Evolutionary conservation across 2,113 vertebrate species (phyloP), one percentile per base, ranked within the genome.

Genomic region (Charadrius vociferus): DNA sequence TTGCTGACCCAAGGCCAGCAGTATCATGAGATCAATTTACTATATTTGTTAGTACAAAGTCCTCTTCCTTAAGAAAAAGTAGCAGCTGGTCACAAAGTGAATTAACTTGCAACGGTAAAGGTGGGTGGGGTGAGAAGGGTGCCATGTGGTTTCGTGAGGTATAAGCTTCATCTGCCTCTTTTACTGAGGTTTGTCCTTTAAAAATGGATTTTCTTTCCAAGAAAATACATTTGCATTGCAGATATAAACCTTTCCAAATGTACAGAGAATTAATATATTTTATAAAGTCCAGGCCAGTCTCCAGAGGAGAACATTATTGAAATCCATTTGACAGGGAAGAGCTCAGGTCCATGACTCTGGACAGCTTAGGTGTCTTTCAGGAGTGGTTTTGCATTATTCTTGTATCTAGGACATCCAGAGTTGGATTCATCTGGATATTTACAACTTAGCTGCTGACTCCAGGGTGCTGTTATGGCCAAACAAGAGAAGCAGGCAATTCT

Each of bases 71-170:
- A 32, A 22, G 30, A 56, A 90, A 73, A 88, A 26, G 11, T 43
- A 67, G 52, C 47, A 90, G 17, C 3, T 80, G 39, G 23, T 53
- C 65, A 71, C 14, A 52, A 45, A 74, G 7, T 39, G 17, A 15
- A 67, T 87, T 86, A 86, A 58, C 4, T 77, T 77, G 37, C 4
- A 86, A 8, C 11, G 27, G 45, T 82, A 63, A 66, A 79, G 10
- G 8, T 0, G 1, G 10, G 8, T 63, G 7, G 11, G 5, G 9
- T 71, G 14, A 62, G 30, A 34, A 56, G 7, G 3, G 4, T 50
- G 6, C 3, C 34, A 5, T 30, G 16, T 39, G 23, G 7, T 73
- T 71, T 50, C 62, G 21, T 50, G 36, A 79, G 14, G 7, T 68
- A 32, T 45, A 32, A 49, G 20, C 17, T 84, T 70, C 37, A 72